Evolutionary conservation across 1,140 invertebrate genomes (phyloP), one percentile per base, ranked within the genome.

Genomic region (Zaprionus inermis): DNA sequence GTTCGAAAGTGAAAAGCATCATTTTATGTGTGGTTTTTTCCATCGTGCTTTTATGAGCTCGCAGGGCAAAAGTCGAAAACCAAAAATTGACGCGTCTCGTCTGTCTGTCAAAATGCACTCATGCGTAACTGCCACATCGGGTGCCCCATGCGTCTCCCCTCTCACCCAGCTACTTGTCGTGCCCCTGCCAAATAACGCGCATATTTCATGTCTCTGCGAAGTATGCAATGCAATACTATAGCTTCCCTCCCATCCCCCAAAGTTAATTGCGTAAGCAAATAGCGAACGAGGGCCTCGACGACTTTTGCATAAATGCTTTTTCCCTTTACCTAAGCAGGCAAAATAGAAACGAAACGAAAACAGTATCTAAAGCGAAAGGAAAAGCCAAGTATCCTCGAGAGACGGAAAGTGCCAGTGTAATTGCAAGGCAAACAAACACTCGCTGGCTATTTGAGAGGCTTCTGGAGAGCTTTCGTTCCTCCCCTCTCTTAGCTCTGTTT

Each of bases 341-440:
- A 64, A 63, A 46, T n/a, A 18, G 16, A 7, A 34, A 14, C 3
- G 28, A 57, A 24, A 30, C 11, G 51, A 61, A 34, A 61, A 16
- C 9, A 34, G 60, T 74, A 44, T 51, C 52, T 56, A 52, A 64
- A 69, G 49, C 24, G 22, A 46, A n/a, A 41, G 34, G 3, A 30
- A 32, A 16, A 56, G 22, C 12, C 38, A 57, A 55, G 54, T 41
- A 71, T 49, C n/a, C 61, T 38, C 16, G 56, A 69, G 52, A 41
- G 58, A 11, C 52, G 56, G 69, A 22, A 72, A 76, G 73, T 72
- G 61, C 61, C 58, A 55, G 32, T 61, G 61, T 76, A 76, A 76
- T 76, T 76, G 73, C 55, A 51, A 49, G 59, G 69, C 61, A 76
- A 72, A 76, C 69, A 70, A 74, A 70, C 28, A 70, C 58, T 74